Base-by-base conservation (phyloP, 2,888 invertebrate species). In the Sphaerophoria taeniata region DNA sequence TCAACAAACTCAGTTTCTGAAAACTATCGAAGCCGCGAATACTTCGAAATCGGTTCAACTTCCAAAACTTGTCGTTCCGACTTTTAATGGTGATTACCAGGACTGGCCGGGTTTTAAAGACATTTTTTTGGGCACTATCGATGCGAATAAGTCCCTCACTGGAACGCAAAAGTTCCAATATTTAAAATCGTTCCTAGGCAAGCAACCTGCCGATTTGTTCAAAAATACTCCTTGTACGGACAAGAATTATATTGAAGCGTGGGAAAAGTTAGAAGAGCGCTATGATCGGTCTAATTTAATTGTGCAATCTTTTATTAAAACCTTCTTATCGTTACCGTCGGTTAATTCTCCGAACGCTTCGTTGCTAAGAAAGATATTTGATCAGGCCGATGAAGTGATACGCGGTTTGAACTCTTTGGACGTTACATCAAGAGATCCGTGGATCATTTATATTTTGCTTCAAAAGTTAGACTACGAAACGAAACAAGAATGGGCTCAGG, bases 401-500 rank as follows among this genome's bases (percentile, higher is more conserved):
- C 34, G 56, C n/a, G 56, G 56, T 56, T 34, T 56, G n/a, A 34
- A 34, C 34, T 56, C 56, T 2, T 56, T 56, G 11, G 56, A 56
- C 9, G 56, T 34, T 56, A 34, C 51, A 33, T 56, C 9, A 11
- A 43, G 63, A 53, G 39, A 67, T 39, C 69, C 75, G 5, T 75
- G 75, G 69, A 11, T 75, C 3, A 65, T 75, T 9, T 75, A 67
- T 34, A 39, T 75, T n/a, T 31, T 75, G 6, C 16, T 75, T n/a
- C 56, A 55, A 45, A 75, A 69, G 14, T 34, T 75, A 4, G 75
- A 75, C 36, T 45, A 34, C 34, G 58, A 75, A 39, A 75, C 49
- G 4, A 67, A 49, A 24, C 24, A 24, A 24, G 24, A 24, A 24
- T 24, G 24, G 24, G 24, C 24, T 24, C 24, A 24, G 24, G 47